Evolutionary conservation across 2,888 invertebrate species (phyloP), one percentile per base, ranked within the genome.

Genomic region (Sarcophaga subvicina): DNA sequence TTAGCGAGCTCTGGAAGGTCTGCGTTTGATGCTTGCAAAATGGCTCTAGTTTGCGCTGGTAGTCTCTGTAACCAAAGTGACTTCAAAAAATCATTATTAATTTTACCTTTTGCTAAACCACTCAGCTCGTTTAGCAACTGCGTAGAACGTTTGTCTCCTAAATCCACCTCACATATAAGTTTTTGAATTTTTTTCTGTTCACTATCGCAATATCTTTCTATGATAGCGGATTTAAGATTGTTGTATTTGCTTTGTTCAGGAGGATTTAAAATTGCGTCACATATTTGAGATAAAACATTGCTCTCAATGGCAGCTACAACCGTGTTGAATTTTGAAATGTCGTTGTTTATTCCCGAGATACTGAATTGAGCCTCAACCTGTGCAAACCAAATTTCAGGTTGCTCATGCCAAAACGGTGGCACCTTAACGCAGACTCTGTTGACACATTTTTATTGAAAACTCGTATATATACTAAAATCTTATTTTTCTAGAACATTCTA

Each of bases 171-270:
- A 8, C 17, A 2, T n/a, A 59, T 59, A n/a, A 59, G 59, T n/a
- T 59, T 59, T 59, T 59, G 59, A n/a, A 59, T 59, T 59, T 59
- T 59, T 59, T 59, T 59, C 59, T 59, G 59, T n/a, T 59, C 59
- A n/a, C 14, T 59, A n/a, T 59, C 59, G 2, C 59, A 59, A 59
- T n/a, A 59, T 59, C 14, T 59, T 59, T 59, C 59, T 59, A 59
- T 59, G 59, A 27, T 27, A 27, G 27, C 27, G 4, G 27, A 27
- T 27, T 27, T 27, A 27, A 27, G 27, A 27, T 27, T 27, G 14
- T 59, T 59, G 59, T 59, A 59, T 8, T 59, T 59, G 14, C 8
- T 8, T n/a, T 59, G 17, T 59, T 59, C 59, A 59, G 5, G 59
- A n/a, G n/a, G 59, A 59, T 14, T 59, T 17, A 59, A 59, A n/a